Evolutionary conservation across 2,888 invertebrate genomes (phyloP), one percentile per base, ranked within the genome.

Genomic region (Eupithecia pulchellata): DNA sequence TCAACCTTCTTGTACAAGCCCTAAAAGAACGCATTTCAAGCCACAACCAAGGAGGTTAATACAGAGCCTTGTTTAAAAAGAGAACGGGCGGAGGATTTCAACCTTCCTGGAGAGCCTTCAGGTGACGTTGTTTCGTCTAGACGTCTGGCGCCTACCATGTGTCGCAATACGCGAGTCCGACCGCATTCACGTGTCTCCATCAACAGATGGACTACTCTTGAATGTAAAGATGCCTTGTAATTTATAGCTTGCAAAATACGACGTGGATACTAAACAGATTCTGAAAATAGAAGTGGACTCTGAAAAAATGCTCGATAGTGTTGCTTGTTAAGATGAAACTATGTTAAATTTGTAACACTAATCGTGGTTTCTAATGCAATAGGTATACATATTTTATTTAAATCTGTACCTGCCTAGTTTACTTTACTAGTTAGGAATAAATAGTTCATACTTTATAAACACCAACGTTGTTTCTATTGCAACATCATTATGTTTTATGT

Each of bases 81-180:
- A 69, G 65, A 71, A 75, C 25, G 20, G 73, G 57, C 78, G 77
- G 78, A 78, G 81, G 82, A 82, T 85, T 86, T 85, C 79, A 84
- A 84, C 86, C 88, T 86, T 86, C 87, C 87, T 88, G 87, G 83
- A 87, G 86, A 90, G 88, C 86, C 89, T 90, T 88, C 89, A 90
- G 89, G 88, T 88, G 90, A 84, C 89, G 87, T 88, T 87, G 81
- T 79, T 73, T 80, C 79, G 89, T 89, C 90, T 89, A 90, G 89
- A 90, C 89, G 88, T 86, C 89, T 89, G 89, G 86, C 88, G 87
- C 87, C 88, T 84, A 84, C 85, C 80, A 84, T 82, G 85, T 87
- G 86, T 83, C 85, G 84, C 82, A 81, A 82, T 52, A 52, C 52
- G 52, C 52, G 52, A 52, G 11, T 9, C 72, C 69, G 67, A 66